Base-by-base conservation (phyloP, 2,888 invertebrate species). In the Epicampocera succincta region DNA sequence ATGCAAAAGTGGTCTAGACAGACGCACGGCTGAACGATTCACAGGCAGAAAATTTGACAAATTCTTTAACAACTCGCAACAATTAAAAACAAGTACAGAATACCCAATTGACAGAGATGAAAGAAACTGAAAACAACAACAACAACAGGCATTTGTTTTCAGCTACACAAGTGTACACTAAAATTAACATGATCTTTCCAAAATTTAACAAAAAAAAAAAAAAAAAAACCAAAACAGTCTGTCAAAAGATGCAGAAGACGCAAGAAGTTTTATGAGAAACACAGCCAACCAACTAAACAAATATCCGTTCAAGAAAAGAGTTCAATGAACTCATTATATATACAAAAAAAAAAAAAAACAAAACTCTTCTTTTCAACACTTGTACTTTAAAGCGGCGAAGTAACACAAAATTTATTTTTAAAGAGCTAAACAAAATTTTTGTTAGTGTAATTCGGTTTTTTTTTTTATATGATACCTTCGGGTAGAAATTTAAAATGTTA, bases 271-370 rank as follows among this genome's bases (percentile, higher is more conserved):
- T 58, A 58, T 46, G 29, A 65, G 50, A 44, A 44, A 52, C 21
- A 44, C 8, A 52, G 0, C 3, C 6, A 56, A 15, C 19, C 12
- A 63, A 13, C 11, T 11, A 3, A 54, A 40, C 13, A 50, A 42
- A 72, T 17, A 50, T 52, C 40, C n/a, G 58, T 33, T 21, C 25
- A 21, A 9, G 42, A 65, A 11, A n/a, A 44, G 25, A 61, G 80
- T 69, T 80, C 52, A 80, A 80, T 66, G 75, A 80, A 75, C 80
- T 80, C 75, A 80, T 75, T 80, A 71, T 65, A 68, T 46, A 60
- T 29, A 68, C 50, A 68, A 66, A 50, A 13, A 15, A 48, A 72
- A 38, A 61, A 73, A 63, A 40, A 61, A 17, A 17, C 6, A 48
- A 72, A 60, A 15, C 13, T 1, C 40, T 25, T 25, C 38, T 15